Percentiles rank a stretch among this genome's conserved stretches.
Conservation (phyloP, 2,113 vertebrate species). For the Proteles cristata region DNA sequence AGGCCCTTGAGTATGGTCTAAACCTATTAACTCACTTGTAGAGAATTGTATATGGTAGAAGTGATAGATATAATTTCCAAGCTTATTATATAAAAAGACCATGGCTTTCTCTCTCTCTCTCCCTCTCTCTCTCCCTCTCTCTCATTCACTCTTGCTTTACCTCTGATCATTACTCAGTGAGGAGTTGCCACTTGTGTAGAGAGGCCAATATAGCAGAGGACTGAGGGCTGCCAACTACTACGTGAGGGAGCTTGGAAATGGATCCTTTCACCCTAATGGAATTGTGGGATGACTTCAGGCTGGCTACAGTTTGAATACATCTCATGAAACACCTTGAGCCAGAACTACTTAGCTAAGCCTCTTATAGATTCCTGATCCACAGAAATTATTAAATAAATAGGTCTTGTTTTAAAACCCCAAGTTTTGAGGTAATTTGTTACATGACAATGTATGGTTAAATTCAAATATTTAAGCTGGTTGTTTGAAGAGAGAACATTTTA, state of each 20-base stretch:
- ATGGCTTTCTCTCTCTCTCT: background rate
- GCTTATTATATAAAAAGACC: background rate
- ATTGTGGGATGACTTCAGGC: background rate
- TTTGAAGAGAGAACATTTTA: background rate
- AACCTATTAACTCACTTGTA: background rate
- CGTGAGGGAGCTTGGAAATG: background rate
- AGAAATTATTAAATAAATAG: background rate
- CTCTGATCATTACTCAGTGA: background rate
- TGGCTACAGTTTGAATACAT: background rate
- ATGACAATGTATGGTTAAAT: background rate
- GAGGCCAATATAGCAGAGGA: background rate
- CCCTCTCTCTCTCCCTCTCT: background rate
- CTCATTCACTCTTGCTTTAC: background rate
- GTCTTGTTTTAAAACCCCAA: background rate
- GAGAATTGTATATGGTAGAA: background rate
- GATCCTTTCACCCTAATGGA: background rate
- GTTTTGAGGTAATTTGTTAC: background rate
- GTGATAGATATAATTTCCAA: background rate
- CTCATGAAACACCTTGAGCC: background rate
- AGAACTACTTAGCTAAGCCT: background rate
- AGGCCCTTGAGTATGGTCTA: background rate
- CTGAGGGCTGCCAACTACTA: background rate
- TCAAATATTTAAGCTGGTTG: background rate
- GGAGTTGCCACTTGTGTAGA: background rate
- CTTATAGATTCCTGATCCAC: background rate